Base-by-base conservation (phyloP, 1,140 invertebrate genomes). In the Drosophila nigromelanica region DNA sequence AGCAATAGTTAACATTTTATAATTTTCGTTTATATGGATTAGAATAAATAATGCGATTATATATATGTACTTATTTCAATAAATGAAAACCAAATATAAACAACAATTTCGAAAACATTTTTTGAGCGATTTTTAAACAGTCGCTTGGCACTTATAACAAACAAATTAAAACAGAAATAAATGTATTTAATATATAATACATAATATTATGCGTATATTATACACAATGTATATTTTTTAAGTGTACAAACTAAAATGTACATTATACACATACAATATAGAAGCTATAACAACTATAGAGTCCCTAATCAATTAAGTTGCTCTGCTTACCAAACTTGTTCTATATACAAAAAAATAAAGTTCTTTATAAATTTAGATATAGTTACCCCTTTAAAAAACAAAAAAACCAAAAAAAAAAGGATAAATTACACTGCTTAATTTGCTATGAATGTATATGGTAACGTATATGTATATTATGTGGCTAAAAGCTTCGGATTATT, bases 401-500 rank as follows among this genome's bases (percentile, higher is more conserved):
- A 27, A 50, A 50, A 50, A 50, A 8, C 5, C n/a, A n/a, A 50
- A 24, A 50, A 30, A 33, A 14, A 6, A 14, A 7, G 14, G 7
- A 30, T 30, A 48, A 48, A 15, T 10, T 14, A 54, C 33, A 39
- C 39, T 35, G 51, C 60, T 56, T 71, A 0, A 33, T 71, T 71
- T 63, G 35, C 60, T 63, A 55, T 70, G 24, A 18, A 47, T 66
- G 30, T 59, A 50, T 15, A 68, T 67, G 56, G 42, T 71, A 52
- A 39, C 6, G 59, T 37, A 54, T 58, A 59, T 76, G 63, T 56
- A 67, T 52, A 55, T 78, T 82, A 64, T 48, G 50, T 82, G 78
- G 73, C 62, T 80, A 69, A 55, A 74, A 85, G 77, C 78, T 74
- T 78, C 48, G 51, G 47, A 75, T 80, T 59, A 69, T 86, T 85